Conservation (phyloP, 2,113 vertebrate species). For the Pimephales promelas region DNA sequence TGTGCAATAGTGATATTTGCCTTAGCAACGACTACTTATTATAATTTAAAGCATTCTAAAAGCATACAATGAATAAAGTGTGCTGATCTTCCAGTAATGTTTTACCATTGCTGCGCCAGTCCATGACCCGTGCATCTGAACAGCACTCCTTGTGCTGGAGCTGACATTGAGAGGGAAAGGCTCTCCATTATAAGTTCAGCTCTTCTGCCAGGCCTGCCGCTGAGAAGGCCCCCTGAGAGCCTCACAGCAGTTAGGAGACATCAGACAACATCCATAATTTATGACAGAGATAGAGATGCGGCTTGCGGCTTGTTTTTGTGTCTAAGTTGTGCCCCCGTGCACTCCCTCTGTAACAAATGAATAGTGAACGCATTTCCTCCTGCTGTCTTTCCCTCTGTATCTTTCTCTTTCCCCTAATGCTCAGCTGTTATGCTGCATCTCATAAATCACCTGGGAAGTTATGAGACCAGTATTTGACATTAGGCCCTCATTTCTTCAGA, state of each 20-base stretch:
- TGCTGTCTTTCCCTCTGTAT: slow-evolving; percentile 10
- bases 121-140: slow-evolving; percentile 16
- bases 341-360: slow-evolving; percentile 41
- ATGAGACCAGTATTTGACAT: neutral
- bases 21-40: neutral
- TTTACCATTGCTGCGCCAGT: slow-evolving; percentile 13
- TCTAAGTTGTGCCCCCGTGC: slow-evolving; percentile 31
- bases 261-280: slow-evolving; percentile 57
- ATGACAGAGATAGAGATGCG: slow-evolving; percentile 47
- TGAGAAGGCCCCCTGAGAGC: slow-evolving; percentile 47
- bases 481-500: neutral
- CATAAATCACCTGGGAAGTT: slow-evolving; percentile 28
- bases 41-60: neutral
- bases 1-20: neutral
- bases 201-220: slow-evolving; percentile 31
- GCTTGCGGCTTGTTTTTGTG: slow-evolving; percentile 50
- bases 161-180: slow-evolving; percentile 26
- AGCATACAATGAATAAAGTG: neutral
- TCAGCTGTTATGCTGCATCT: neutral
- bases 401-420: neutral
- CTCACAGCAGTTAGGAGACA: slow-evolving; percentile 49
- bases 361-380: slow-evolving; percentile 42
- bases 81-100: neutral
- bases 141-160: slow-evolving; percentile 21
- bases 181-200: slow-evolving; percentile 13